A percentile compares a stretch with the other conserved stretches of the same genome.
phyloP scores from a whole-genome alignment of 2,797 vertebrate species.

The Malurus splendens region DNA sequence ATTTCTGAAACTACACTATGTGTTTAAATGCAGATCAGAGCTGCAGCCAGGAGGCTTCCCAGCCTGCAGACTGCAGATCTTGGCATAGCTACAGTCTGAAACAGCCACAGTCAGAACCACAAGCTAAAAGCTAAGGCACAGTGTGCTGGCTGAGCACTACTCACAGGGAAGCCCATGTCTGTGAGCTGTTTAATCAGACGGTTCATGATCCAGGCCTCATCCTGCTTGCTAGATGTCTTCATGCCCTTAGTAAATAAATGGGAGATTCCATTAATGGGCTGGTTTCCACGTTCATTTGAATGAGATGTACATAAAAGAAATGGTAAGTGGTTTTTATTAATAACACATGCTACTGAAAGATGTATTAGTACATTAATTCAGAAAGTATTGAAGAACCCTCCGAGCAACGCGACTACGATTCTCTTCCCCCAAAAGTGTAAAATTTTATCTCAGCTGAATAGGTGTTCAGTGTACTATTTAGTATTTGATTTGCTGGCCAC shows the following conservation, averaged over 20 bases:
- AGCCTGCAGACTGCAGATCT: not conserved
- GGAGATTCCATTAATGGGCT: constrained; percentile 12
- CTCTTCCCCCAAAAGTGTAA: constrained; percentile 26
- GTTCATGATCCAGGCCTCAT: constrained; percentile 94
- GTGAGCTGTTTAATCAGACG: constrained; percentile 97
- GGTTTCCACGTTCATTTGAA: not conserved
- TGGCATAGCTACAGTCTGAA: not conserved
- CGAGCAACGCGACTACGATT: constrained; percentile 6
- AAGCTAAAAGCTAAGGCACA: not conserved
- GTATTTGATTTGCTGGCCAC: constrained; percentile 37
- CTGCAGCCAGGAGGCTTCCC: not conserved
- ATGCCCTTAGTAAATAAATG: constrained; percentile 74
- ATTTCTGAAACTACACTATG: not conserved
- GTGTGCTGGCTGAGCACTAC: not conserved
- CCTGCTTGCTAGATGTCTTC: constrained; percentile 90
- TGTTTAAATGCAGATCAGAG: not conserved
- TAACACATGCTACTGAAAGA: not conserved
- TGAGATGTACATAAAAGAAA: not conserved
- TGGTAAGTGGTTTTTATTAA: constrained; percentile 4
- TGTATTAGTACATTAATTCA: constrained; percentile 2
- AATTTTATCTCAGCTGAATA: constrained; percentile 41
- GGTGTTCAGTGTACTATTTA: constrained; percentile 35
- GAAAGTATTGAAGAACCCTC: constrained; percentile 25
- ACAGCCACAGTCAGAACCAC: not conserved
- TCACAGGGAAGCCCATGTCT: constrained; percentile 98